phyloP scores from a whole-genome alignment of 1,140 invertebrate genomes.

The Cydia strobilella region DNA sequence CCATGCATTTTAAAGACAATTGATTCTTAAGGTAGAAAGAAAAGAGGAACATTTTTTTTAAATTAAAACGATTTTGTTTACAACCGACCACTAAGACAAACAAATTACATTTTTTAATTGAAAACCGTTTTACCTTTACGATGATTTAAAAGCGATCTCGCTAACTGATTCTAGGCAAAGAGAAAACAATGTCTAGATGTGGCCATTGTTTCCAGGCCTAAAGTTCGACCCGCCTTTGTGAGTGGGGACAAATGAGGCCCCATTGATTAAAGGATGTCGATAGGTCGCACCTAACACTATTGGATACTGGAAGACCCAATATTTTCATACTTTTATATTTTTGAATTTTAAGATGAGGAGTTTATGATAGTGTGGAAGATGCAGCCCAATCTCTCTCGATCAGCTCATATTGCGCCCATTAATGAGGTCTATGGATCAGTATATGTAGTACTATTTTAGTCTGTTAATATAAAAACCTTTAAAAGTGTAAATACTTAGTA shows the following conservation, averaged over 20 bases:
- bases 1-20: background rate
- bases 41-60: no score
- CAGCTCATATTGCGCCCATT: no score
- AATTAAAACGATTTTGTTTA: background rate
- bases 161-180: background rate
- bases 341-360: no score
- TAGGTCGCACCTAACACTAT: background rate
- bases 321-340: no score
- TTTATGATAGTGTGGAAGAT: no score
- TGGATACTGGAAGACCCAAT: background rate
- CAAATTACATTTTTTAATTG: background rate
- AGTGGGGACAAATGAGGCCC: slow-evolving; percentile 14
- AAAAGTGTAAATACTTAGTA: no score
- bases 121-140: background rate
- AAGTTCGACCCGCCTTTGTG: background rate
- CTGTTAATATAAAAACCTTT: no score
- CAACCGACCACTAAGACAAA: background rate
- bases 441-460: no score
- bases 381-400: no score
- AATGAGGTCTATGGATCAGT: no score
- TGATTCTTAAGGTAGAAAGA: background rate
- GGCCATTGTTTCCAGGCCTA: background rate
- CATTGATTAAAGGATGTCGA: slow-evolving; percentile 6
- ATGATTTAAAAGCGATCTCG: background rate
- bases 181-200: background rate